Evolutionary conservation across 2,113 vertebrate species (phyloP).

Genomic region (Nettapus auritus): DNA sequence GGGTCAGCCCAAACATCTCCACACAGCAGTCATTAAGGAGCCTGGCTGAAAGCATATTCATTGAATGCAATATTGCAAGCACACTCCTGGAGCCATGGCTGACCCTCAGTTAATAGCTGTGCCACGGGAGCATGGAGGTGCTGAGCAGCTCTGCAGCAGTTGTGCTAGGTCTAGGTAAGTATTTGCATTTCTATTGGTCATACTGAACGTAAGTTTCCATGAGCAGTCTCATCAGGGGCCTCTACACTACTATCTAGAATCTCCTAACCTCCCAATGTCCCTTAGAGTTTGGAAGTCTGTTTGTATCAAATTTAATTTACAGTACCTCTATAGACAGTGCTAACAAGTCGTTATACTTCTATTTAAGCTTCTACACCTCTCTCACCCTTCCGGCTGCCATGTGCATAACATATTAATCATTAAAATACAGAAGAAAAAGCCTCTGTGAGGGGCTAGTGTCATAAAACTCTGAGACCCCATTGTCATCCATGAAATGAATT

Average conservation of each 20-base stretch:
- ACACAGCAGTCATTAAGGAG: neutral
- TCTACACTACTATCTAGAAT: neutral
- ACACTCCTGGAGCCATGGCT: neutral
- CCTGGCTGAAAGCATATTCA: neutral
- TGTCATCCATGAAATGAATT: neutral
- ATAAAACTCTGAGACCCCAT: neutral
- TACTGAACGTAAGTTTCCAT: neutral
- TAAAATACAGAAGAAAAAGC: neutral
- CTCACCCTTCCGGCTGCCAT: neutral
- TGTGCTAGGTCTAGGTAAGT: neutral
- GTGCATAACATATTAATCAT: neutral
- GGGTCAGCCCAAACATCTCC: neutral
- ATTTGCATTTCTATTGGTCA: neutral
- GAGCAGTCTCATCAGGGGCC: neutral
- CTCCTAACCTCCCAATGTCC: too few species aligned
- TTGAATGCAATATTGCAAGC: rapidly evolving
- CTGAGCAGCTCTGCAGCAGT: neutral
- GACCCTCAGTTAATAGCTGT: neutral
- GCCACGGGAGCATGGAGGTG: neutral
- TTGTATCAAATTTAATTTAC: neutral
- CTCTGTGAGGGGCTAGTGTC: neutral
- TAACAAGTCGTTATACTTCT: neutral
- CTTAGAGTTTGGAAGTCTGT: neutral
- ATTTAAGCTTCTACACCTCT: neutral
- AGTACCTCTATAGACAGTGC: neutral